Evolutionary conservation across 2,888 invertebrate species (phyloP).

Genomic region (Agriopis marginaria): DNA sequence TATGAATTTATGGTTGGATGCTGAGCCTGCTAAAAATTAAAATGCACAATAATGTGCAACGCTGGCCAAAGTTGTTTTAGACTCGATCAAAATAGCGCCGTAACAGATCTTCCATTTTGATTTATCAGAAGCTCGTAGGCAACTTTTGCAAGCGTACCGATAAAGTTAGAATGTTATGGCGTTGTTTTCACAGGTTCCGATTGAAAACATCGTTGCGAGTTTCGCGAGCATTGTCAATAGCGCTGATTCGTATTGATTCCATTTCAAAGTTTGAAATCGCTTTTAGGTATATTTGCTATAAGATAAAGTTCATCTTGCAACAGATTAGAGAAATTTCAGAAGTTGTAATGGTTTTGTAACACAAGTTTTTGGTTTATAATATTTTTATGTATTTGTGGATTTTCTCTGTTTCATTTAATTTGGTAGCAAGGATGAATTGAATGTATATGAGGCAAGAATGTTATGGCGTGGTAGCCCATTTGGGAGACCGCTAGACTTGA

Average conservation of each 20-base stretch:
- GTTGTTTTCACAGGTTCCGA: slow-evolving; percentile 43
- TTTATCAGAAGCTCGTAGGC: slow-evolving; percentile 9
- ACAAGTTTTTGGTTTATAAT: neutral
- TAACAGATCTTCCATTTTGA: slow-evolving; percentile 16
- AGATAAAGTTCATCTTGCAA: neutral
- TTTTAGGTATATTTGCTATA: neutral
- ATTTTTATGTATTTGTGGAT: too few relatives aligned
- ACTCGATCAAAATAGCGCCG: neutral
- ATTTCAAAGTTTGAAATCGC: slow-evolving; percentile 17
- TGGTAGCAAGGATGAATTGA: too few relatives aligned
- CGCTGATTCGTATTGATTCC: slow-evolving; percentile 20
- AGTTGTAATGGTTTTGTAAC: neutral
- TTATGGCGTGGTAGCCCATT: too few relatives aligned
- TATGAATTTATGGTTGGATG: too few relatives aligned
- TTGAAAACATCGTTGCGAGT: slow-evolving; percentile 31
- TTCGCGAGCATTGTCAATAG: slow-evolving; percentile 21
- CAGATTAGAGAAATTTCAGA: neutral
- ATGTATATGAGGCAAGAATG: too few relatives aligned
- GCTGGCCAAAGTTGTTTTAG: neutral
- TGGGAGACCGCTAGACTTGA: too few relatives aligned
- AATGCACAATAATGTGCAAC: neutral
- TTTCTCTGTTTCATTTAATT: too few relatives aligned
- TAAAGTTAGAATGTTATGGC: slow-evolving; percentile 43
- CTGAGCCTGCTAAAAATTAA: neutral
- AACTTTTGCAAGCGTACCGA: slow-evolving; percentile 37